Conservation (phyloP, 2,888 invertebrate species). For the Lithophane socia region DNA sequence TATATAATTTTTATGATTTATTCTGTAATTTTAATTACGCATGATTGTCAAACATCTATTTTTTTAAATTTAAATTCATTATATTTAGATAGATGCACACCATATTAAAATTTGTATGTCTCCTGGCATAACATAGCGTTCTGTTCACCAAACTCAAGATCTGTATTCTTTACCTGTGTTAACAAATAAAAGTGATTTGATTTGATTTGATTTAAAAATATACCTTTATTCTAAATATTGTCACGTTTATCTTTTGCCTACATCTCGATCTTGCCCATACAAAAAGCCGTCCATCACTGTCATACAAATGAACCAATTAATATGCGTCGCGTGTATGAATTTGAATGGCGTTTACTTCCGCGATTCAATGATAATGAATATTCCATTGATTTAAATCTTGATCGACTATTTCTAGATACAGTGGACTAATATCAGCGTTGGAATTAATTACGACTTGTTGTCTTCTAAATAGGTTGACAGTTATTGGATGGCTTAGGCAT, state of each 20-base stretch:
- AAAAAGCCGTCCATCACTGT: conserved; percentile 58
- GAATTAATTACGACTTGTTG: conserved; percentile 56
- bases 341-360: conserved; percentile 68
- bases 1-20: too few relatives aligned
- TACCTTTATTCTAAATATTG: neutral
- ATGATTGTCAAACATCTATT: too few relatives aligned
- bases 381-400: conserved; percentile 61
- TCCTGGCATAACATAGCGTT: too few relatives aligned
- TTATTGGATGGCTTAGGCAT: conserved; percentile 12
- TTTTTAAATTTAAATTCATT: too few relatives aligned
- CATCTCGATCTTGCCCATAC: conserved; percentile 53
- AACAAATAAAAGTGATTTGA: too few relatives aligned
- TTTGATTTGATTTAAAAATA: too few relatives aligned
- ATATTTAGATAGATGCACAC: too few relatives aligned
- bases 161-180: too few relatives aligned
- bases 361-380: conserved; percentile 59
- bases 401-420: conserved; percentile 58
- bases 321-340: conserved; percentile 62
- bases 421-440: conserved; percentile 49
- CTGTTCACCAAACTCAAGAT: too few relatives aligned
- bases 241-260: conserved; percentile 33
- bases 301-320: conserved; percentile 66
- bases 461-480: conserved; percentile 46
- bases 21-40: too few relatives aligned
- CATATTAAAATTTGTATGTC: too few relatives aligned